A percentile compares a stretch with the other conserved stretches of the same genome.
phyloP scores from a whole-genome alignment of 2,888 invertebrate species.

The Automeris io region DNA sequence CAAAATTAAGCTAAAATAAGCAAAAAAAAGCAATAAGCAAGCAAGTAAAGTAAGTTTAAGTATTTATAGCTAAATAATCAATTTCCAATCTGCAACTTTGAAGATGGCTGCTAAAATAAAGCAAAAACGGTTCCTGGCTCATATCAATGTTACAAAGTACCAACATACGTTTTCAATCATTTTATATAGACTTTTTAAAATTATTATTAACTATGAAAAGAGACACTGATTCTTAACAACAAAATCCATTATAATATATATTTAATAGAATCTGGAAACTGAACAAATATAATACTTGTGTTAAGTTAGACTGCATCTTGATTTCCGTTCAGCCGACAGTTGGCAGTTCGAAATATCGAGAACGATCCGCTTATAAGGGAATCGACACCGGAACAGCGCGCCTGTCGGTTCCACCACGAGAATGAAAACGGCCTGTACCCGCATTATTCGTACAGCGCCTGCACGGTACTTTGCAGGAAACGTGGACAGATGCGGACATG shows the following conservation, averaged over 20 bases:
- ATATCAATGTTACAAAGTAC: no score
- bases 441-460: slow-evolving; percentile 84
- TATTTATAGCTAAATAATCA: no score
- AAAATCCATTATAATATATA: neutral
- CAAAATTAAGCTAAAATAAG: no score
- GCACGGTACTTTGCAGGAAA: slow-evolving; percentile 83
- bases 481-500: slow-evolving; percentile 78
- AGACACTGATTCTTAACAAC: neutral
- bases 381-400: slow-evolving; percentile 79
- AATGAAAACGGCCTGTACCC: slow-evolving; percentile 79
- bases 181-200: no score
- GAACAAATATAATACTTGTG: neutral
- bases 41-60: no score
- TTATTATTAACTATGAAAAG: no score
- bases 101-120: no score
- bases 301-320: neutral
- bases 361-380: slow-evolving; percentile 81
- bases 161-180: no score
- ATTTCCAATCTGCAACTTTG: no score
- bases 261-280: neutral
- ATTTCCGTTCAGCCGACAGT: slow-evolving; percentile 53
- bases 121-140: no score
- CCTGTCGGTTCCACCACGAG: slow-evolving; percentile 83
- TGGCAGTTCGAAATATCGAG: slow-evolving; percentile 79
- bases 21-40: no score